Base-by-base conservation (phyloP, 2,888 invertebrate species). In the Trissoscelio sp. region DNA sequence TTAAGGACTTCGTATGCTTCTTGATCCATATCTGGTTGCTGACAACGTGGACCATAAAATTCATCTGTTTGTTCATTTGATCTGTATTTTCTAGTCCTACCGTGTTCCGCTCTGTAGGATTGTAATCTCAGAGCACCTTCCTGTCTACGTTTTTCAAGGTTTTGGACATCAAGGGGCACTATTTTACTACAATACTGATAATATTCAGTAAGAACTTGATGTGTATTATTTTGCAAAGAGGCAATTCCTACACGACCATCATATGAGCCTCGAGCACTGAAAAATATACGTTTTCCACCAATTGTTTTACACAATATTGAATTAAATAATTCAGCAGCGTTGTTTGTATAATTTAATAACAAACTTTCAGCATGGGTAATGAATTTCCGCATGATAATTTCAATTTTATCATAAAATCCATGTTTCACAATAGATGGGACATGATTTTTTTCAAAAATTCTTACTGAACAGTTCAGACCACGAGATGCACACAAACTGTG, bases 261-360 rank as follows among this genome's bases (percentile, higher is more conserved):
- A 20, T 78, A 67, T 11, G 46, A 53, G 6, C 55, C 57, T 14
- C 46, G 16, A 3, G 46, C 39, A 12, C 53, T 37, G 18, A 55
- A 73, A 46, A 62, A 39, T 0, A 78, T 44, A 12, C 81, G 69
- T 51, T 81, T 78, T 5, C 78, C 81, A 11, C 62, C 69, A 16
- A 78, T 79, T 5, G 34, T 24, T 28, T 78, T 74, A 9, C 74
- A 73, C 1, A 81, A 22, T 4, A 77, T 60, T 3, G 72, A 24
- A 55, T 72, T 81, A 24, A 31, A 79, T 6, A 37, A 46, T 55
- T 81, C 69, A 9, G 55, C 67, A 1, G 4, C 7, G 62, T 81
- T 81, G 20, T 48, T 78, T 7, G 73, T 81, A 3, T 34, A 58
- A 24, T 74, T 74, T 2, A 24, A 51, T 3, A 81, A 7, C 22